Evolutionary conservation across 2,797 vertebrate species (phyloP), one percentile per base, ranked within the genome.

Genomic region (Iguana delicatissima): DNA sequence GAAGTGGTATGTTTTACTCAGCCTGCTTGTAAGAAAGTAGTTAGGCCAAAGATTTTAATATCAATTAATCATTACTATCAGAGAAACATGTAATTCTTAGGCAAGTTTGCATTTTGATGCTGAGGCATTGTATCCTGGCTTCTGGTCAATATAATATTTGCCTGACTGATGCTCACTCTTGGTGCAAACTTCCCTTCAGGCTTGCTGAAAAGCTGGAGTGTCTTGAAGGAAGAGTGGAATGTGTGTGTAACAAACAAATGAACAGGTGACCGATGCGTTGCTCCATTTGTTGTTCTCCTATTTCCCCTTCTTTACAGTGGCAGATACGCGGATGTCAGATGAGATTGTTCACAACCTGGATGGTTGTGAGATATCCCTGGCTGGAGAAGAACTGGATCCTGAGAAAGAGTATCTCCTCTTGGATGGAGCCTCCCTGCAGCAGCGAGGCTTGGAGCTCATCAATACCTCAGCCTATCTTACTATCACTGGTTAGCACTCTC

Each of bases 301-400:
- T 74, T 73, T 81, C 73, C 46, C 52, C 0, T 59, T 93, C 89
- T 22, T 84, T 55, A 46, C 95, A 97, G 97, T 97, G 94, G 97
- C 96, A 72, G 98, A 98, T 91, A 96, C 99, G 6, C 98, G 99
- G 85, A 99, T 99, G 98, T 99, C 99, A 0, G 99, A 99, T 14
- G 99, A 99, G 35, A 99, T 99, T n/a, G 99, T 99, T 93, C 99
- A 99, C 96, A 99, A 99, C 91, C 95, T 99, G 96, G 99, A 99
- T 0, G 98, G 98, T 94, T 99, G 99, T 79, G 99, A 99, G 96
- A 98, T 99, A 85, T 98, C 98, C 0, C 95, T 99, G 1, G 97
- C 99, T 80, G 99, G 99, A 77, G 99, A 99, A 93, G 99, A 99
- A 97, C 94, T 99, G 59, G 99, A 99, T 94, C 97, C 98, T 0